These are phyloP conservation scores for Carpatolechia fugitivella DNA, from an alignment of 2,888 invertebrate genomes.

Conservation along the genomic window DNA sequence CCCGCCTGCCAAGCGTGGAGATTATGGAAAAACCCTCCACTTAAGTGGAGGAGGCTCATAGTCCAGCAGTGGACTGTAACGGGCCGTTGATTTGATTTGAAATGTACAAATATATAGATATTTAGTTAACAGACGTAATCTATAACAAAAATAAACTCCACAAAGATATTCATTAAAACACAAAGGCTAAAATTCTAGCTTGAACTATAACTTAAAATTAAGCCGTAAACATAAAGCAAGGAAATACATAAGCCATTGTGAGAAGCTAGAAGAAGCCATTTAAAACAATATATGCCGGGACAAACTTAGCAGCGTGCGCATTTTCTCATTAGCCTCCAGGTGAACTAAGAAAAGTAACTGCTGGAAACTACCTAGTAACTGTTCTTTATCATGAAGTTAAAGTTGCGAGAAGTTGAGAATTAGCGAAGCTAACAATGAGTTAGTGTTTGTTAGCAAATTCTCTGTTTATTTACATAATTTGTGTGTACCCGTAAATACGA, in stretches of 20 bases:
- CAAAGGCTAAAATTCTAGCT: background rate
- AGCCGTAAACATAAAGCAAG: background rate
- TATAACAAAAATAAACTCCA: too few species aligned
- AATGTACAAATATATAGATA: too few species aligned
- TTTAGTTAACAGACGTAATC: too few species aligned
- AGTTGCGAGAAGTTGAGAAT: constrained; percentile 17
- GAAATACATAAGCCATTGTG: constrained; percentile 28
- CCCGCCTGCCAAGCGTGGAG: too few species aligned
- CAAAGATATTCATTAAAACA: background rate
- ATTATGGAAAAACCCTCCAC: too few species aligned
- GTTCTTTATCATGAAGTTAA: constrained; percentile 35
- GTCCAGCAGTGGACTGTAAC: too few species aligned
- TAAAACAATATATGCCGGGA: constrained; percentile 54
- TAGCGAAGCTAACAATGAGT: background rate
- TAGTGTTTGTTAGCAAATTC: background rate
- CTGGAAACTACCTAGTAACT: constrained; percentile 27
- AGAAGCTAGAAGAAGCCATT: constrained; percentile 36
- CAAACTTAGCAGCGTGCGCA: constrained; percentile 48
- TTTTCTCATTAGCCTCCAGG: constrained; percentile 63
- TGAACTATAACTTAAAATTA: background rate
- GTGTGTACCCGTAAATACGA: background rate
- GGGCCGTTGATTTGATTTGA: too few species aligned
- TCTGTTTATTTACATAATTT: constrained; percentile 2
- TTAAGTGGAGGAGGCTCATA: too few species aligned
- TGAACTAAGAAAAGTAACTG: too few species aligned